Evolutionary conservation across 2,113 vertebrate genomes (phyloP).

Genomic region (Aspiorhynchus laticeps): DNA sequence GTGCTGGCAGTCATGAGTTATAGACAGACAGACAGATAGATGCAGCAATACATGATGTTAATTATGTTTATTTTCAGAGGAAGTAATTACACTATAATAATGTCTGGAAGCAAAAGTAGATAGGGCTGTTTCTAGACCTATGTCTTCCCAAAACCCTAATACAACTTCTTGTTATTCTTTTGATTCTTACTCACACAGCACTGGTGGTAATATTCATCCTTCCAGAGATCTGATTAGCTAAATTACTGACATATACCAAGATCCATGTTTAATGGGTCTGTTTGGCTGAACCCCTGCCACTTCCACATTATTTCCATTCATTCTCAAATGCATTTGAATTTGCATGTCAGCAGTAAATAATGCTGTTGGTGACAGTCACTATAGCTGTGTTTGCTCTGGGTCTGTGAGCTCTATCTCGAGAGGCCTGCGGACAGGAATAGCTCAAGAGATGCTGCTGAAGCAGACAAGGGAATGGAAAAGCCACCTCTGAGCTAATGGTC

Average conservation of each 20-base stretch:
- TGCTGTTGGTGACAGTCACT: slow-evolving; percentile 35
- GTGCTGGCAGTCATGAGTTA: not conserved
- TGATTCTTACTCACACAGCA: slow-evolving; percentile 60
- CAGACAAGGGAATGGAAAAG: slow-evolving; percentile 69
- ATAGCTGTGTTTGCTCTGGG: slow-evolving; percentile 27
- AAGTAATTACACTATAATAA: slow-evolving; percentile 66
- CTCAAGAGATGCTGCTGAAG: slow-evolving; percentile 58
- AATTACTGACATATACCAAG: slow-evolving; percentile 67
- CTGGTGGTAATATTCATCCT: slow-evolving; percentile 54
- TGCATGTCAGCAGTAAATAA: slow-evolving; percentile 29
- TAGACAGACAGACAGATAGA: slow-evolving; percentile 26
- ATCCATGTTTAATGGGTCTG: slow-evolving; percentile 50
- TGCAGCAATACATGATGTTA: slow-evolving; percentile 70
- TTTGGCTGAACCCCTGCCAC: slow-evolving; percentile 54
- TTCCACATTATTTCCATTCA: slow-evolving; percentile 26
- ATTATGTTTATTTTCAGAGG: slow-evolving; percentile 76
- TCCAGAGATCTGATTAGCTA: slow-evolving; percentile 62
- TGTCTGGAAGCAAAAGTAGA: slow-evolving; percentile 68
- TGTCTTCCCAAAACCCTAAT: slow-evolving; percentile 20
- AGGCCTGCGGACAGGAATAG: slow-evolving; percentile 61
- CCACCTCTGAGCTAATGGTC: slow-evolving; percentile 92
- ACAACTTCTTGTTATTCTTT: slow-evolving; percentile 10
- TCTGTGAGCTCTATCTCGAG: slow-evolving; percentile 11
- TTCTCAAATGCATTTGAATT: not conserved
- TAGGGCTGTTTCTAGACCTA: slow-evolving; percentile 59